Evolutionary conservation across 2,113 vertebrate genomes (phyloP), one percentile per base, ranked within the genome.

Genomic region (Engystomops pustulosus): DNA sequence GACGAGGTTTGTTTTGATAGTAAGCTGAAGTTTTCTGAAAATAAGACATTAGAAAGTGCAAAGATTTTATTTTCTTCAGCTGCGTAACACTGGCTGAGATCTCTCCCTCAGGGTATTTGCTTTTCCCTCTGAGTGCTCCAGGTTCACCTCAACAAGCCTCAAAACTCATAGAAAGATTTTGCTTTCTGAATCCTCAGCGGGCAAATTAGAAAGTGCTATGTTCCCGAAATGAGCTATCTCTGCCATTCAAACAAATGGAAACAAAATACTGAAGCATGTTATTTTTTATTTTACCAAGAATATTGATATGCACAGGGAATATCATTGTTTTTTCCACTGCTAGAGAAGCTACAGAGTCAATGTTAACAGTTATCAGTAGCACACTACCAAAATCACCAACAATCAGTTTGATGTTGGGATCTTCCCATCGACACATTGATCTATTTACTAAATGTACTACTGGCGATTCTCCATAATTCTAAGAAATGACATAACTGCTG

Each of bases 1-100:
- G 62, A 79, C 49, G 25, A 69, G 65, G 74, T 70, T 79, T 85
- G 75, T 85, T 85, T 85, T 79, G 83, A 85, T 70, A 78, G 83
- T 85, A 85, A 85, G 74, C 65, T 25, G 41, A 65, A 67, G 53
- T 70, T 79, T 85, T 55, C 74, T 79, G 34, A 85, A 79, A 70
- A 44, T 49, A 70, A 79, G 83, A 78, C 62, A 69, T 67, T 38
- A 67, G 34, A 78, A 70, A 71, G 51, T 58, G 67, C 83, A 79
- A 58, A 44, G 75, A 85, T 79, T 78, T 79, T 79, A 78, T 85
- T 85, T 85, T 85, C 47, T 70, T 65, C 47, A 44, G 32, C 65
- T 51, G 58, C 30, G n/a, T 68, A 84, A 53, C 32, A 23, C 58
- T 34, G 32, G 58, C 60, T 70, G 65, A 85, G 67, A 85, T 85